Base-by-base conservation (phyloP, 2,888 invertebrate species). In the Brachyopa scutellaris region DNA sequence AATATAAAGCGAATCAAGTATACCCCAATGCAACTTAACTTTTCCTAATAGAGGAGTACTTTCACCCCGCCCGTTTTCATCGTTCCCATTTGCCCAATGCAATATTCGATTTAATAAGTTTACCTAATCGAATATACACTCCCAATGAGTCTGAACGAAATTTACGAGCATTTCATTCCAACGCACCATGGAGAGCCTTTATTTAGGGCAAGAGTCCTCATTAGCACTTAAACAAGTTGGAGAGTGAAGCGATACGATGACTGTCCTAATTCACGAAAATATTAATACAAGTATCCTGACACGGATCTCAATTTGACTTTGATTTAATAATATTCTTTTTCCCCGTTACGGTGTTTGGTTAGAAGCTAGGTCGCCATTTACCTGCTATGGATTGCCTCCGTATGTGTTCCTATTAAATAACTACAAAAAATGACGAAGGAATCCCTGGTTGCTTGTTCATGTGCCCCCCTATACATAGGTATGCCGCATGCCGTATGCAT, bases 61-160 rank as follows among this genome's bases (percentile, higher is more conserved):
- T 21, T 13, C 61, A 13, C n/a, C 9, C 31, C 11, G 11, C 9
- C 15, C 6, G 26, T 26, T 6, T 26, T 26, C 33, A 19, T 11
- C 11, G 29, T 11, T 17, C 21, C 17, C 21, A n/a, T 64, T 51
- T 78, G 49, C 57, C 51, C 66, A 66, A 66, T 72, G 66, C 61
- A 67, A 59, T 29, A 61, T 67, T 74, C 64, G 38, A 61, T 67
- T 45, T 42, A 73, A 73, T 31, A 55, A 53, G 53, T 67, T 79
- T 61, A 67, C 79, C 55, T 79, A 74, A 74, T 79, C 62, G 74
- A 74, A 74, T 79, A 74, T 47, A 74, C 61, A 61, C 79, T 47
- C 66, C 36, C 42, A 53, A 26, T 38, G 29, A 53, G 59, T 61
- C 66, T 79, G 29, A 66, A 38, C 21, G 26, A 42, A 45, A n/a